Conservation (phyloP, 64 coral and sea anemone genomes). For the Hydrozoanthus tunicans region DNA sequence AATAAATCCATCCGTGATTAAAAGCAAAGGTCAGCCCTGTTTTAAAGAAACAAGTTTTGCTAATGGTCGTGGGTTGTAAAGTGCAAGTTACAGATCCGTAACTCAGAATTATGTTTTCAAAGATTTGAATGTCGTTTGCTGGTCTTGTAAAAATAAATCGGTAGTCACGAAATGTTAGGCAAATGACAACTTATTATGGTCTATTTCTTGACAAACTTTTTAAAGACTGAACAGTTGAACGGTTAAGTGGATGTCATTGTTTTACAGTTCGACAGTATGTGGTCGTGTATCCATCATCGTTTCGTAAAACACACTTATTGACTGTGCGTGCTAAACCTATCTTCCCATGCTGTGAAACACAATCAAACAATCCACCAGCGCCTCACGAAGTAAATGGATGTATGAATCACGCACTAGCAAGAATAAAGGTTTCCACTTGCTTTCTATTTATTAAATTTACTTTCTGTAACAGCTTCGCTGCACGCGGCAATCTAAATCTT, state of each 20-base stretch:
- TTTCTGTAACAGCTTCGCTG: constrained; percentile 27
- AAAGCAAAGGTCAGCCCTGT: neutral
- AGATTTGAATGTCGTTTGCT: neutral
- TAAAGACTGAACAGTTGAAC: neutral
- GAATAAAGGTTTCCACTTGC: constrained; percentile 38
- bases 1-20: constrained; percentile 8
- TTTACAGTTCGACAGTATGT: constrained; percentile 41
- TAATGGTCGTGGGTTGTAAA: neutral
- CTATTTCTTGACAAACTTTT: neutral
- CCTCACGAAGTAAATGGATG: constrained; percentile 66
- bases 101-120: neutral
- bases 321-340: constrained; percentile 35
- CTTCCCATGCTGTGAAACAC: constrained; percentile 69
- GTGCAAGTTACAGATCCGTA: neutral
- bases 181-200: neutral
- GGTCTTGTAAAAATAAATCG: neutral
- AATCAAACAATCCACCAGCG: constrained; percentile 56
- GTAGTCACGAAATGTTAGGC: neutral
- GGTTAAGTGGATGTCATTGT: constrained; percentile 12
- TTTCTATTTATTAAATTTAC: constrained; percentile 65
- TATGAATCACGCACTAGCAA: constrained; percentile 36
- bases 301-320: constrained; percentile 32
- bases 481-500: constrained; percentile 21
- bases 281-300: constrained; percentile 55
- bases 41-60: neutral